Percentiles rank a stretch among this genome's conserved stretches.
Conservation (phyloP, 2,113 vertebrate species). For the Bungarus multicinctus region DNA sequence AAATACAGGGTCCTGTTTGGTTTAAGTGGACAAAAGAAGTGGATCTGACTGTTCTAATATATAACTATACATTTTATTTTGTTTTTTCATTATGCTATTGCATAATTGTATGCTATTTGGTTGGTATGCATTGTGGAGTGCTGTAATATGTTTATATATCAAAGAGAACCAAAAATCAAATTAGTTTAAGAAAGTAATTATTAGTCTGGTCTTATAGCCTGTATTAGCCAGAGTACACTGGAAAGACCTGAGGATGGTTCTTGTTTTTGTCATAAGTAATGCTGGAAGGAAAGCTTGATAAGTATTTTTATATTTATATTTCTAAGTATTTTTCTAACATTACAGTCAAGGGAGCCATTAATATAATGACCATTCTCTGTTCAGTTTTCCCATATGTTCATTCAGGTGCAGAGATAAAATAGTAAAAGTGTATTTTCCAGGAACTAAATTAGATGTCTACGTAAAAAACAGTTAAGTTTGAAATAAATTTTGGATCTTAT, state of each 20-base stretch:
- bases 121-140: conserved; percentile 57
- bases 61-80: conserved; percentile 59
- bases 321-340: conserved; percentile 16
- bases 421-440: background rate
- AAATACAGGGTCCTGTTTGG: background rate
- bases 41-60: conserved; percentile 31
- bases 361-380: background rate
- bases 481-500: background rate
- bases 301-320: too few relatives aligned
- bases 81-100: conserved; percentile 55
- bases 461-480: conserved; percentile 20
- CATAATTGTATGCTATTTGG: conserved; percentile 67
- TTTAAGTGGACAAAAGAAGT: conserved; percentile 22
- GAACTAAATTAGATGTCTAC: conserved; percentile 16
- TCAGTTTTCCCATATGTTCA: background rate
- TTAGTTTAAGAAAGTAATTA: conserved; percentile 56
- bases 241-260: conserved; percentile 38
- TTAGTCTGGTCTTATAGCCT: conserved; percentile 65
- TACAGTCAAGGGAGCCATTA: conserved; percentile 12
- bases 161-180: conserved; percentile 63
- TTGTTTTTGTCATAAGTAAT: conserved; percentile 60
- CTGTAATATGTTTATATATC: too few relatives aligned
- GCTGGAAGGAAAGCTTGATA: conserved; percentile 30
- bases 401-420: accelerated
- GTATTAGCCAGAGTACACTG: conserved; percentile 69